These are phyloP conservation scores for Labrus mixtus DNA, from an alignment of 2,113 vertebrate genomes.

Conservation along the genomic window DNA sequence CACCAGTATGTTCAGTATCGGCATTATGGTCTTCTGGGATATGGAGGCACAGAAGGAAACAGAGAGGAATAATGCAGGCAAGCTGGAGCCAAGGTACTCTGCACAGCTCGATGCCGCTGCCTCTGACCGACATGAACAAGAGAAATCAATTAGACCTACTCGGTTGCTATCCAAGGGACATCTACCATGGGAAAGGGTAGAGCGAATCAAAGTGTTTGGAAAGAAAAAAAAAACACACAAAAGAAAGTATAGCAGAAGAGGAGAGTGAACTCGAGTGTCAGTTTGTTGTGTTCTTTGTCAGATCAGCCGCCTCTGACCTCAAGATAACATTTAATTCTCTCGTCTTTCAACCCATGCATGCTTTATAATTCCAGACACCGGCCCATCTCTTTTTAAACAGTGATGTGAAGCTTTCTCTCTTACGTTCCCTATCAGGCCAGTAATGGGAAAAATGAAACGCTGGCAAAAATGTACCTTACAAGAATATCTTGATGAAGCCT, in stretches of 20 bases:
- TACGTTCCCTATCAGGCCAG: conserved; percentile 41
- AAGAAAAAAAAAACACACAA: conserved; percentile 15
- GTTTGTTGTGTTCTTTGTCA: conserved; percentile 61
- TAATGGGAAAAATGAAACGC: conserved; percentile 45
- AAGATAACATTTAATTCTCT: conserved; percentile 56
- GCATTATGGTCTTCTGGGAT: conserved; percentile 51
- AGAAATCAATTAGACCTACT: conserved; percentile 84
- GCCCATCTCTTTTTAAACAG: conserved; percentile 14
- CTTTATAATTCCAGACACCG: conserved; percentile 56
- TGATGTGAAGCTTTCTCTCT: conserved; percentile 19
- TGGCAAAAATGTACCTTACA: conserved; percentile 16
- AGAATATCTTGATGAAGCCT: conserved; percentile 39
- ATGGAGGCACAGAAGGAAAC: conserved; percentile 47
- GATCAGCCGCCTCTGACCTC: conserved; percentile 58
- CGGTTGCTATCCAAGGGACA: conserved; percentile 71
- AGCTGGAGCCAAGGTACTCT: conserved; percentile 72
- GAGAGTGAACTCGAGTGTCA: conserved; percentile 55
- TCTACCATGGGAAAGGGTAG: conserved; percentile 61
- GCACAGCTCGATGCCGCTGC: conserved; percentile 73
- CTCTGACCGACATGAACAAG: conserved; percentile 75
- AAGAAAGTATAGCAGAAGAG: conserved; percentile 52
- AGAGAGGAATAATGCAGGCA: conserved; percentile 62
- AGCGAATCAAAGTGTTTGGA: conserved; percentile 55
- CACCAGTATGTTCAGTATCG: conserved; percentile 54
- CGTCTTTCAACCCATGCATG: conserved; percentile 23